Evolutionary conservation across 2,113 vertebrate genomes (phyloP).

Genomic region (Eulemur macaco): DNA sequence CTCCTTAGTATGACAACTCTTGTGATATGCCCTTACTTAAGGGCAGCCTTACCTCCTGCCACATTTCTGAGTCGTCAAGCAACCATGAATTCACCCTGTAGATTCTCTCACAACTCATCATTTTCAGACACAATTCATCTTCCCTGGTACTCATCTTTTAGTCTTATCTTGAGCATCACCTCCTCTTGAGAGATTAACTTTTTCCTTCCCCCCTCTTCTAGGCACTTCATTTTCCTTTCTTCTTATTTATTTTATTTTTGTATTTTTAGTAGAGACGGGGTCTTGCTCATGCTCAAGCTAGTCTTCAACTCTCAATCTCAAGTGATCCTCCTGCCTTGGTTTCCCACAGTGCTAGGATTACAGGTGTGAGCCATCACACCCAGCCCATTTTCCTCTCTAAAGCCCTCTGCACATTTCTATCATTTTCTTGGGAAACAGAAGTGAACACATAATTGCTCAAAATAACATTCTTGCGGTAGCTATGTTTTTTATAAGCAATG

Average conservation of each 20-base stretch:
- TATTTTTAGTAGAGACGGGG: too few relatives aligned
- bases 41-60: background rate
- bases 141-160: background rate
- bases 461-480: background rate
- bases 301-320: too few relatives aligned
- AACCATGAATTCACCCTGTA: background rate
- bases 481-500: background rate
- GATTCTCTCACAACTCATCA: background rate
- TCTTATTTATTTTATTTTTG: too few relatives aligned
- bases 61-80: background rate
- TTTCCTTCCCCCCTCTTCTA: background rate
- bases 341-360: too few relatives aligned
- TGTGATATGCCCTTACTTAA: background rate
- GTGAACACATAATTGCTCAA: background rate
- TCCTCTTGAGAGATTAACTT: background rate
- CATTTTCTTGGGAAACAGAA: background rate
- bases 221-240: too few relatives aligned
- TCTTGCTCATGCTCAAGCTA: too few relatives aligned
- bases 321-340: too few relatives aligned
- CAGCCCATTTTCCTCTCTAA: background rate
- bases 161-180: background rate
- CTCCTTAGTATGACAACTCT: background rate
- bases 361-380: too few relatives aligned
- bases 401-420: background rate
- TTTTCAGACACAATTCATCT: background rate